phyloP scores from a whole-genome alignment of 2,113 vertebrate species.

The Cheirogaleus medius region DNA sequence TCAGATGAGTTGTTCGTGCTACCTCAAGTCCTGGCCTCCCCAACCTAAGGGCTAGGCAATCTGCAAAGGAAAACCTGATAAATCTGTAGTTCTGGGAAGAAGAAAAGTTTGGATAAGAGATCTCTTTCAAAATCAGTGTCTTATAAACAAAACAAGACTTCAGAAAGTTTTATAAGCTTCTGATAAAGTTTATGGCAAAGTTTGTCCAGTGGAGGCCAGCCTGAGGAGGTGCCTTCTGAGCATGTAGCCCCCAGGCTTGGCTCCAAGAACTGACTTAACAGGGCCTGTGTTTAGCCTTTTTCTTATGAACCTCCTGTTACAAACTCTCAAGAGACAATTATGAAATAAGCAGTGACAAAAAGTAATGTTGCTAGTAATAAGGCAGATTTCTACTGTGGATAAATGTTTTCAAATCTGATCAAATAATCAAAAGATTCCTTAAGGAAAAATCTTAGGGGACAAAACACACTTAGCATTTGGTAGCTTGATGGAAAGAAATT shows the following conservation, averaged over 20 bases:
- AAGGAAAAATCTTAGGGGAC: background rate
- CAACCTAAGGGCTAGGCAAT: background rate
- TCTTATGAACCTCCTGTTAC: background rate
- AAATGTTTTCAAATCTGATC: background rate
- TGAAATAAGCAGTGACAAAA: background rate
- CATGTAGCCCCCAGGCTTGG: background rate
- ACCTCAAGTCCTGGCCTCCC: background rate
- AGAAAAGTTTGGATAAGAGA: background rate
- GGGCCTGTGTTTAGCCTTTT: background rate
- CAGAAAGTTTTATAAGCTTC: background rate
- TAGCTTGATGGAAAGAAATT: background rate
- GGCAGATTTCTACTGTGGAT: background rate
- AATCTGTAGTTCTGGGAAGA: background rate
- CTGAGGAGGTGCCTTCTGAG: background rate
- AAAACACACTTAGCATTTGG: background rate
- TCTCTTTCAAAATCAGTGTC: background rate
- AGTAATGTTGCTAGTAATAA: background rate
- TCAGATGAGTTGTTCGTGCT: background rate
- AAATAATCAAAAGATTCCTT: background rate
- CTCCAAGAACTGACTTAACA: background rate
- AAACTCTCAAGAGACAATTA: background rate
- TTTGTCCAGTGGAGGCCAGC: background rate
- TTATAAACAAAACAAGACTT: background rate
- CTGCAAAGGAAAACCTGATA: background rate
- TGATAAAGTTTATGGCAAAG: background rate